These are phyloP conservation scores for Xiphorhynchus elegans DNA, from an alignment of 2,113 vertebrate genomes.

Conservation along the genomic window DNA sequence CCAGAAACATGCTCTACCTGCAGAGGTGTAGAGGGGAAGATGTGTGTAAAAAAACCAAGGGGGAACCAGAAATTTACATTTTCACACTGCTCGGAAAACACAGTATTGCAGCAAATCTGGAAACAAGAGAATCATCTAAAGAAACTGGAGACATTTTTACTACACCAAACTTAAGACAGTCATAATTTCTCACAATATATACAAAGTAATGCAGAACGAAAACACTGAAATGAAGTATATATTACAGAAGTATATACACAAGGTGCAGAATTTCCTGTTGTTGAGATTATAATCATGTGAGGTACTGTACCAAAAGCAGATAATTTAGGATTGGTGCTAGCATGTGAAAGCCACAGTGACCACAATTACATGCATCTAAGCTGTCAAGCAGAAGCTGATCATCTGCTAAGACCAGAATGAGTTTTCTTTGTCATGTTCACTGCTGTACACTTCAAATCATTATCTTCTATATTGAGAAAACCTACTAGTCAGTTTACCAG, in stretches of 20 bases:
- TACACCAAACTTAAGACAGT: neutral
- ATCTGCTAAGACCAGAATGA: neutral
- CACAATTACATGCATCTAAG: neutral
- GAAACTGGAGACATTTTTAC: neutral
- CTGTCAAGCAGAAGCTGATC: neutral
- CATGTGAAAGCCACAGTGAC: neutral
- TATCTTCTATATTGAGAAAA: neutral
- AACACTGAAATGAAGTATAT: neutral
- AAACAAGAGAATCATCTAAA: neutral
- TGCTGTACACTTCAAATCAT: neutral
- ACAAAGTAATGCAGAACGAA: neutral
- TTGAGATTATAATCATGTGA: neutral
- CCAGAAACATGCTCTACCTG: neutral
- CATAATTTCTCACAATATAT: neutral
- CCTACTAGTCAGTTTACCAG: neutral
- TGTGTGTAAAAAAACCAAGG: neutral
- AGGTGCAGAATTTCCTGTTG: neutral
- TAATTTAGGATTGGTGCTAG: neutral
- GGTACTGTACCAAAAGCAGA: neutral
- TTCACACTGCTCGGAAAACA: neutral
- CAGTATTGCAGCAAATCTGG: neutral
- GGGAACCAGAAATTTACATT: neutral
- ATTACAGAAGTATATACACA: neutral
- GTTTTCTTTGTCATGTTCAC: neutral
- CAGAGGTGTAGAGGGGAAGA: too few relatives aligned